Evolutionary conservation across 2,888 invertebrate species (phyloP).

Genomic region (Boloria euphrosyne): DNA sequence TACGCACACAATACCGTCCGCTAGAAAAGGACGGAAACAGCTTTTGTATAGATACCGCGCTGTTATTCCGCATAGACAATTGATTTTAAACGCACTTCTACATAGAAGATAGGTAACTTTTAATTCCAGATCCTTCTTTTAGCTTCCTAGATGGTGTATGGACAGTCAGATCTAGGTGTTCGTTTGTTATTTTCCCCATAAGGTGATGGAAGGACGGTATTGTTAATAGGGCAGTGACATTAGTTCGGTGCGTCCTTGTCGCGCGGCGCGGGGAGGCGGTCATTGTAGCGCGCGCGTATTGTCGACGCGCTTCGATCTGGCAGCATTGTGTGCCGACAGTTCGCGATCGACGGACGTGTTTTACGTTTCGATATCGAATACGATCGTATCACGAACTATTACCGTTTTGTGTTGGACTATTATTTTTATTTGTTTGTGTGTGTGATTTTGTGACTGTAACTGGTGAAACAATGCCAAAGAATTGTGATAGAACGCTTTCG

Average conservation of each 20-base stretch:
- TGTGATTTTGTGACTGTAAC: constrained; percentile 58
- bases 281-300: constrained; percentile 82
- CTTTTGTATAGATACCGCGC: constrained; percentile 80
- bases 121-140: background rate
- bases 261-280: constrained; percentile 68
- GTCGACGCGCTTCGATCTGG: constrained; percentile 80
- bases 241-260: constrained; percentile 80
- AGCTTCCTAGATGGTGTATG: background rate
- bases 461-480: constrained; percentile 71
- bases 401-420: constrained; percentile 58
- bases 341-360: constrained; percentile 66
- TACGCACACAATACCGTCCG: constrained; percentile 71
- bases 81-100: constrained; percentile 66
- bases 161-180: constrained; percentile 46
- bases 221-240: constrained; percentile 82
- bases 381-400: constrained; percentile 65
- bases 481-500: constrained; percentile 68
- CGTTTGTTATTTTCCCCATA: constrained; percentile 53
- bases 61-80: constrained; percentile 79
- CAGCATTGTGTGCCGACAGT: constrained; percentile 77
- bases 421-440: constrained; percentile 55
- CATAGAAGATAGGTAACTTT: constrained; percentile 34
- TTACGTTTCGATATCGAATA: constrained; percentile 56
- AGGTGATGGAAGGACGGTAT: constrained; percentile 69
- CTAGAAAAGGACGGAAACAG: constrained; percentile 77